Conservation (phyloP, 2,113 vertebrate species). For the Notiomystis cincta region DNA sequence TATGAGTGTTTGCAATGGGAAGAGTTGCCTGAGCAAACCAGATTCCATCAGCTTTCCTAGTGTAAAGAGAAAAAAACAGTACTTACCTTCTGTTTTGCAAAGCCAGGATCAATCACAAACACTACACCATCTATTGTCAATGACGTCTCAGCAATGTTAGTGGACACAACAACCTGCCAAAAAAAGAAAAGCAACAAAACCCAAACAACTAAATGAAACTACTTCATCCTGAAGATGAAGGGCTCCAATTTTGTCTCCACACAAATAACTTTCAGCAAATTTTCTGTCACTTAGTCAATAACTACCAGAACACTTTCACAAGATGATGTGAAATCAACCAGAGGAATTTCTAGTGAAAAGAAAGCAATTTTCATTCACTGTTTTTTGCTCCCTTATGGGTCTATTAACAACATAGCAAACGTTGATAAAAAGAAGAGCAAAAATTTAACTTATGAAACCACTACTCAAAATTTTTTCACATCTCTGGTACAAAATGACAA, state of each 20-base stretch:
- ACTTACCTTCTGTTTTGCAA: slow-evolving; percentile 96
- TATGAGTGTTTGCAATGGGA: background rate
- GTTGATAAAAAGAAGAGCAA: background rate
- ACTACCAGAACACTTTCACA: background rate
- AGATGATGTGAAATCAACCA: background rate
- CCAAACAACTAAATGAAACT: background rate
- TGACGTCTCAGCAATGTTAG: slow-evolving; percentile 96
- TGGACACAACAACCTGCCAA: slow-evolving; percentile 91
- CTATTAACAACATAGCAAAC: background rate
- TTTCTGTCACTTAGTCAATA: background rate
- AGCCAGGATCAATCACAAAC: slow-evolving; percentile 98
- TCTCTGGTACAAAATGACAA: background rate
- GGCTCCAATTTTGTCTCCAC: background rate
- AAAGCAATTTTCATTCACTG: background rate
- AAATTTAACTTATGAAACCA: background rate
- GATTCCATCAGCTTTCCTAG: background rate
- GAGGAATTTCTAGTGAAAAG: background rate
- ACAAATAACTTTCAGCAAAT: background rate
- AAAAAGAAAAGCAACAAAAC: background rate
- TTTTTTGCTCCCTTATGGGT: background rate
- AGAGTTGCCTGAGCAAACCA: background rate
- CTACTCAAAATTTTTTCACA: background rate
- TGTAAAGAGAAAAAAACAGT: background rate
- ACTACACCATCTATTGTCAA: slow-evolving; percentile 96
- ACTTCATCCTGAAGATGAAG: background rate